Percentiles rank a stretch among this genome's conserved stretches.
Evolutionary conservation across 2,113 vertebrate species (phyloP).

Genomic region (Laticauda laticaudata): DNA sequence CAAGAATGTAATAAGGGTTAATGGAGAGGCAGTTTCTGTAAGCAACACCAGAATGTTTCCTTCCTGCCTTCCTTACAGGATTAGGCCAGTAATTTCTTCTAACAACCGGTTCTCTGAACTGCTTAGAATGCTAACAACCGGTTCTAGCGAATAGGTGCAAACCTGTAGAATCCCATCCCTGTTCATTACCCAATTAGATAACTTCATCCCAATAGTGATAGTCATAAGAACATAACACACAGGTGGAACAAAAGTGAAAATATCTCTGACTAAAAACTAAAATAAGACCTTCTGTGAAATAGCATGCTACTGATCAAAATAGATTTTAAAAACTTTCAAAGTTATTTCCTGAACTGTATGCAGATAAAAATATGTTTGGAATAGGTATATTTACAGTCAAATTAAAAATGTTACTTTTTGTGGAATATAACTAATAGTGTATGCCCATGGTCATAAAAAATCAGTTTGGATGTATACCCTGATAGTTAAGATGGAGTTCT

Average conservation of each 20-base stretch:
- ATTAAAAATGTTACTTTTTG: constrained; percentile 5
- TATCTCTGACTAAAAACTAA: constrained; percentile 23
- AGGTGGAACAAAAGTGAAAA: constrained; percentile 39
- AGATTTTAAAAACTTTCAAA: constrained; percentile 30
- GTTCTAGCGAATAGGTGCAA: no score
- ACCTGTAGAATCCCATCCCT: no score
- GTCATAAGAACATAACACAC: constrained; percentile 41
- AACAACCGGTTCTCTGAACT: no score
- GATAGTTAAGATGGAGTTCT: neutral
- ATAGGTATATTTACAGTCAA: constrained; percentile 41
- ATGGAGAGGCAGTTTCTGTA: no score
- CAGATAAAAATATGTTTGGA: constrained; percentile 34
- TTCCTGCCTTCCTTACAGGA: no score
- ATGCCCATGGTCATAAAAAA: constrained; percentile 6
- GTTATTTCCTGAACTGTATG: constrained; percentile 41
- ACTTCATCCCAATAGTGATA: constrained; percentile 30
- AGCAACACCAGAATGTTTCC: no score
- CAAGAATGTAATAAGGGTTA: no score
- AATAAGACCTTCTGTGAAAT: constrained; percentile 40
- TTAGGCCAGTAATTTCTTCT: no score
- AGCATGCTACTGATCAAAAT: constrained; percentile 19
- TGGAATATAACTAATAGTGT: constrained; percentile 4
- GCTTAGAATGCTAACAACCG: no score
- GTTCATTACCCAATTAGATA: neutral
- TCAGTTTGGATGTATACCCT: constrained; percentile 28